These are phyloP conservation scores for Aegithalos caudatus DNA, from an alignment of 2,113 vertebrate species.

Conservation along the genomic window DNA sequence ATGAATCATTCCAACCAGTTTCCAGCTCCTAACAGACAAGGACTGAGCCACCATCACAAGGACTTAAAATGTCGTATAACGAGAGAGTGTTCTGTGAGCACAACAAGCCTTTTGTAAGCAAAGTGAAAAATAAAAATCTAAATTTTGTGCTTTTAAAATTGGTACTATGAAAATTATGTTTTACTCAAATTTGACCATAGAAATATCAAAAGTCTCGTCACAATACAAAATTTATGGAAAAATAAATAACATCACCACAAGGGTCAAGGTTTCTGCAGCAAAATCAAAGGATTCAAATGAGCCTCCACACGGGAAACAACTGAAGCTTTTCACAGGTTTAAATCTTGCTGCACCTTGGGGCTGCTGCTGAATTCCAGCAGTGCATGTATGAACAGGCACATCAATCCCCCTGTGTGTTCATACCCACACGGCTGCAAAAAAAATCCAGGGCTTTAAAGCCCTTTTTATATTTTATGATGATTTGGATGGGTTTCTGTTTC, in stretches of 20 bases:
- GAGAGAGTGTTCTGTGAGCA: not conserved
- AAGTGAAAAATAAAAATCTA: not conserved
- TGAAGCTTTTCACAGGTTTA: not conserved
- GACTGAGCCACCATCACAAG: not conserved
- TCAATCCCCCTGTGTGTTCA: not conserved
- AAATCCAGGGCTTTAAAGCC: accelerated
- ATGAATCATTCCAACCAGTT: conserved; percentile 21
- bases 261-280: not conserved
- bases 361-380: not conserved
- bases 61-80: not conserved
- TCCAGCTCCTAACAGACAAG: not conserved
- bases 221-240: not conserved
- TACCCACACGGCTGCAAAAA: not conserved
- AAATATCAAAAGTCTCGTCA: not conserved
- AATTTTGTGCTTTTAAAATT: not conserved
- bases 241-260: not conserved
- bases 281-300: not conserved
- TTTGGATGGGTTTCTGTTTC: not conserved
- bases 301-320: not conserved
- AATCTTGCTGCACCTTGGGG: not conserved
- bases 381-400: not conserved
- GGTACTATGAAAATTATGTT: not conserved
- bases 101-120: not conserved
- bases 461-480: not conserved
- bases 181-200: not conserved